phyloP scores from a whole-genome alignment of 2,113 vertebrate species.

The Ceyx melanurus region DNA sequence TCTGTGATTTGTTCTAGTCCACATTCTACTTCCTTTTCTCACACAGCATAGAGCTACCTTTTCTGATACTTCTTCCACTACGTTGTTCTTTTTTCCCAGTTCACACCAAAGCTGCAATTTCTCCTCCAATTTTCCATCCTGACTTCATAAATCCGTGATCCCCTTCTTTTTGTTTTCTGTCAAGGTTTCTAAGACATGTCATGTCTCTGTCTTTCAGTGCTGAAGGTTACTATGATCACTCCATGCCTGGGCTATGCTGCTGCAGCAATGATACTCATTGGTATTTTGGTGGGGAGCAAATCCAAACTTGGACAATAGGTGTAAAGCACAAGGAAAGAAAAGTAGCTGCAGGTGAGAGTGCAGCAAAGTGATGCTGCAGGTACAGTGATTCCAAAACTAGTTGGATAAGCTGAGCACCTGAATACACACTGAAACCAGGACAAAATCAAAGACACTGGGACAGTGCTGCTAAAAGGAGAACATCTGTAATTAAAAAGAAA shows the following conservation, averaged over 20 bases:
- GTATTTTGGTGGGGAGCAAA: not conserved
- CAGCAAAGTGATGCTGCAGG: not conserved
- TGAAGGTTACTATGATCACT: not conserved
- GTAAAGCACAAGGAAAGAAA: not conserved
- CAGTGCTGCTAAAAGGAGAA: conserved; percentile 55
- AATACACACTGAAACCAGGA: conserved; percentile 43
- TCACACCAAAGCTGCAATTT: not conserved
- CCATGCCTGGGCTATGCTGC: not conserved
- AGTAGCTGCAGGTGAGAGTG: not conserved
- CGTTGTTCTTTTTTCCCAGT: not conserved
- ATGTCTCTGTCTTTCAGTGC: not conserved
- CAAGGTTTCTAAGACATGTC: not conserved
- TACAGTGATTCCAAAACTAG: not conserved
- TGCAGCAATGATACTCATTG: not conserved
- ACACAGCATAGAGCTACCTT: not conserved
- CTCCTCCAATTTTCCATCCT: not conserved
- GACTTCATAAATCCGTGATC: not conserved
- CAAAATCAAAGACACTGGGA: conserved; percentile 58
- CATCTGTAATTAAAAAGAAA: conserved; percentile 63
- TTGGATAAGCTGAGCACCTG: conserved; percentile 34
- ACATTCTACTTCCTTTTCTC: not conserved
- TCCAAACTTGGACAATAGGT: not conserved
- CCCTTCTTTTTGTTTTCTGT: not conserved
- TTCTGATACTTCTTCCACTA: not conserved
- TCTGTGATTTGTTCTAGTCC: not conserved